Evolutionary conservation across 1,140 invertebrate species (phyloP).

Genomic region (Hestina assimilis): DNA sequence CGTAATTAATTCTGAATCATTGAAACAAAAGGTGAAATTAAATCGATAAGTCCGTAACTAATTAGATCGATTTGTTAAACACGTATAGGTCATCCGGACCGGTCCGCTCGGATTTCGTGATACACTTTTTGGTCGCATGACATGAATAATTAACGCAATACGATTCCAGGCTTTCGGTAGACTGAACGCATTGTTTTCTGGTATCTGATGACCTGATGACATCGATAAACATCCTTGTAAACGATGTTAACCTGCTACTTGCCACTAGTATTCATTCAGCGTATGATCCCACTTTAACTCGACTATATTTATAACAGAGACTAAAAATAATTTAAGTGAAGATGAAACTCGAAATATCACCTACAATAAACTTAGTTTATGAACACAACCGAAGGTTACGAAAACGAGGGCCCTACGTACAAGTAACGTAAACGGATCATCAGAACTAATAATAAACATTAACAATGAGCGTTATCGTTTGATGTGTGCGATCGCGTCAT

Average conservation of each 20-base stretch:
- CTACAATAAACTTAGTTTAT: conserved; percentile 13
- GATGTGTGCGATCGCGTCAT: conserved; percentile 62
- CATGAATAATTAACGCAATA: conserved; percentile 62
- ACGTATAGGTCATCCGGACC: conserved; percentile 49
- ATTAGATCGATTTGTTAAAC: conserved; percentile 55
- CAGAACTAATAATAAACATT: conserved; percentile 72
- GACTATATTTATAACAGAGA: neutral
- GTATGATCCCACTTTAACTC: neutral
- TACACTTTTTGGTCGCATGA: conserved; percentile 53
- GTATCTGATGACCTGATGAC: conserved; percentile 54
- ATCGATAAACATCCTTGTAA: conserved; percentile 41
- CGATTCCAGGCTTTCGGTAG: conserved; percentile 45
- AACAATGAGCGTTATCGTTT: conserved; percentile 66
- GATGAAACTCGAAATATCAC: conserved; percentile 5
- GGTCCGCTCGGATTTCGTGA: conserved; percentile 49
- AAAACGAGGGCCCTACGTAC: conserved; percentile 51
- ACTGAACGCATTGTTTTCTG: conserved; percentile 53
- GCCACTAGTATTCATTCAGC: neutral
- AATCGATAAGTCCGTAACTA: conserved; percentile 53
- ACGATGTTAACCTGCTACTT: neutral
- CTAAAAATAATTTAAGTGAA: neutral
- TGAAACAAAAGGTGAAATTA: conserved; percentile 44
- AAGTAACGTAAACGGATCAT: conserved; percentile 58
- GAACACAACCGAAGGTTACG: conserved; percentile 50
- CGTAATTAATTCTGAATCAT: conserved; percentile 12